Conservation (phyloP, 2,888 invertebrate species). For the Leucoma salicis region DNA sequence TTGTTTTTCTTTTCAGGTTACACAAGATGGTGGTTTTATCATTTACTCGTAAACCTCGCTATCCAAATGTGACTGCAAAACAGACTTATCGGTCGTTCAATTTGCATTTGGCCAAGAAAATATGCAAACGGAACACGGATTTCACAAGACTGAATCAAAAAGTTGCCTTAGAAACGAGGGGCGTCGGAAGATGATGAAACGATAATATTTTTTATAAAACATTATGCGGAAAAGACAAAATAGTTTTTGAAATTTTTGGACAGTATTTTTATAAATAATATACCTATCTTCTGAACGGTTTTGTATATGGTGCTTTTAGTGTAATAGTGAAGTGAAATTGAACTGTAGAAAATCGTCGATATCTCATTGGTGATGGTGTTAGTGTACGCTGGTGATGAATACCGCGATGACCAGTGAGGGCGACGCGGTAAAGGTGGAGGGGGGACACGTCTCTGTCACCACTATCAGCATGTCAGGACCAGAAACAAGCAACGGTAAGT, state of each 20-base stretch:
- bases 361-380: conserved; percentile 46
- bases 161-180: conserved; percentile 66
- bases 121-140: conserved; percentile 41
- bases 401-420: conserved; percentile 69
- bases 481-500: conserved; percentile 81
- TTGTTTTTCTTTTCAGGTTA: conserved; percentile 56
- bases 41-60: conserved; percentile 38
- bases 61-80: conserved; percentile 29
- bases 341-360: conserved; percentile 52
- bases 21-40: conserved; percentile 64
- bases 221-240: conserved; percentile 47
- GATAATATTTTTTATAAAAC: conserved; percentile 42
- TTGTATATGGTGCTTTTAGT: conserved; percentile 55
- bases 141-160: conserved; percentile 61
- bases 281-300: conserved; percentile 33
- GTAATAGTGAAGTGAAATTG: conserved; percentile 48
- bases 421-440: conserved; percentile 74
- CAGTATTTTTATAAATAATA: conserved; percentile 53
- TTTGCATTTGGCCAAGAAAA: conserved; percentile 31
- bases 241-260: conserved; percentile 47
- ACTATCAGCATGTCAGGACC: conserved; percentile 88
- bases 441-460: conserved; percentile 88
- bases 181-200: conserved; percentile 62
- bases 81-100: conserved; percentile 22
- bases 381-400: conserved; percentile 49